A percentile compares a stretch with the other conserved stretches of the same genome.
phyloP scores from a whole-genome alignment of 2,797 vertebrate species.

The Melopsittacus undulatus region DNA sequence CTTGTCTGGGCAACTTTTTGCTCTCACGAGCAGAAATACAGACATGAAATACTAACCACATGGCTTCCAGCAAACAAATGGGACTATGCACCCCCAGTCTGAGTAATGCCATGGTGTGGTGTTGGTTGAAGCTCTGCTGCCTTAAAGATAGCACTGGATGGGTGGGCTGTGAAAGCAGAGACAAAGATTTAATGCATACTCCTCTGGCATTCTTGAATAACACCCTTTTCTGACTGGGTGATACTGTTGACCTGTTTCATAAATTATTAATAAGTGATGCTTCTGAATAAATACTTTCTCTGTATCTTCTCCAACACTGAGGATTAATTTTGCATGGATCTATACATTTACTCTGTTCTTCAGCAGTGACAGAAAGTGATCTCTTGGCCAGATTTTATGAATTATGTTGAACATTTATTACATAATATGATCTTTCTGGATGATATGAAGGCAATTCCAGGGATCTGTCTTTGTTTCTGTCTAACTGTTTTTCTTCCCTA shows the following conservation, averaged over 20 bases:
- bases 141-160: neutral
- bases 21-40: neutral
- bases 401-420: neutral
- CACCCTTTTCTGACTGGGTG: neutral
- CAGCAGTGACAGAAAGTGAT: neutral
- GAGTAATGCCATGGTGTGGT: fast-evolving
- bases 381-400: neutral
- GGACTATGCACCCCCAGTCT: fast-evolving
- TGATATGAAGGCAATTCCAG: neutral
- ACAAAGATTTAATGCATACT: fast-evolving
- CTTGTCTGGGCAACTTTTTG: neutral
- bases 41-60: neutral
- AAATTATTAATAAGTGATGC: neutral
- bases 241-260: neutral
- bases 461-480: neutral
- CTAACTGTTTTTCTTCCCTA: neutral
- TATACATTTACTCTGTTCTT: neutral
- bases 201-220: neutral
- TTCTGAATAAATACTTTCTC: neutral
- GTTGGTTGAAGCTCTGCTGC: neutral
- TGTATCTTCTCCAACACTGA: neutral
- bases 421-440: neutral
- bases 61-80: neutral
- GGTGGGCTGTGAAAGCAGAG: neutral
- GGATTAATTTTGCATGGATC: neutral